Conservation (phyloP, 2,113 vertebrate genomes). For the Heterochromis multidens region DNA sequence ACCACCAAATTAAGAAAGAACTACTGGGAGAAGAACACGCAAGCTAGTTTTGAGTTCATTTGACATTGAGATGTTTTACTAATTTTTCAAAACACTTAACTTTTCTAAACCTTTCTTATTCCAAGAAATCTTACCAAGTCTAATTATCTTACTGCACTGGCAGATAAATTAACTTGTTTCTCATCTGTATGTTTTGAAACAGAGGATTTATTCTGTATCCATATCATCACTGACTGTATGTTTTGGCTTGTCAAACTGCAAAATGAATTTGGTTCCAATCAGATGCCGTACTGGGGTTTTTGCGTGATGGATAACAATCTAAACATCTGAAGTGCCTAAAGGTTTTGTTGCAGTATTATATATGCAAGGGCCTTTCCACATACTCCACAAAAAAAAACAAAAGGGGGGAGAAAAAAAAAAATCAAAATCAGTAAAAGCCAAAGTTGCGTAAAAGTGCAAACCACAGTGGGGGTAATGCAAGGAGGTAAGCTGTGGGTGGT, state of each 20-base stretch:
- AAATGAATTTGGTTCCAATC: neutral
- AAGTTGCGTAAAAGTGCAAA: constrained; percentile 48
- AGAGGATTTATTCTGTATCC: too few species aligned
- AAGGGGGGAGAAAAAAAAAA: constrained; percentile 33
- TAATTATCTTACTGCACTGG: too few species aligned
- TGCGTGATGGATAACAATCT: neutral
- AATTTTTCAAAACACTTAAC: neutral
- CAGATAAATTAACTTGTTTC: too few species aligned
- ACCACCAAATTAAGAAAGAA: neutral
- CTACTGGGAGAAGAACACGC: neutral
- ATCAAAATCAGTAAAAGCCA: constrained; percentile 51
- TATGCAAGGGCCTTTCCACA: neutral
- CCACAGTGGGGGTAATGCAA: constrained; percentile 9
- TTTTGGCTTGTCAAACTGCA: neutral
- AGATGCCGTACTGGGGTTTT: neutral
- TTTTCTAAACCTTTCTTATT: neutral
- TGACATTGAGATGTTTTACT: neutral
- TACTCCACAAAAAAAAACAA: constrained; percentile 36
- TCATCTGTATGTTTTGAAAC: too few species aligned
- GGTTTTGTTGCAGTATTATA: neutral
- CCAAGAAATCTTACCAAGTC: too few species aligned
- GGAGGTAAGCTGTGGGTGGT: constrained; percentile 25
- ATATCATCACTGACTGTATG: neutral
- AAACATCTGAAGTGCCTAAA: neutral
- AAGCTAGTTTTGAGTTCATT: neutral